Conservation (phyloP, 2,797 vertebrate genomes). For the Coregonus suidteri region DNA sequence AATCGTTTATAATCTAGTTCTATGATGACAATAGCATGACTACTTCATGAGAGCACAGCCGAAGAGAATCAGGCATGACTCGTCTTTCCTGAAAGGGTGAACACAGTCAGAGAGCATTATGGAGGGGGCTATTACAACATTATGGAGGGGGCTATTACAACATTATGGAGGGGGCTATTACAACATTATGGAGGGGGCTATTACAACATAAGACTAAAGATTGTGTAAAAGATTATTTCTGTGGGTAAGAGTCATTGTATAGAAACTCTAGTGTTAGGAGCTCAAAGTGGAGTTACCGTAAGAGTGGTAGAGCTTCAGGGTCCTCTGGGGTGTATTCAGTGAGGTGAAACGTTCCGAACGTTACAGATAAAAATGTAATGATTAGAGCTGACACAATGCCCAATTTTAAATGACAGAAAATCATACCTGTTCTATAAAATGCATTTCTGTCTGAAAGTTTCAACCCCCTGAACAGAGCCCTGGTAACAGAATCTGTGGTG, state of each 20-base stretch:
- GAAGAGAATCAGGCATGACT: not conserved
- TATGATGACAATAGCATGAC: not conserved
- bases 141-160: too few species aligned
- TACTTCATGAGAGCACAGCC: not conserved
- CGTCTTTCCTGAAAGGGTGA: not conserved
- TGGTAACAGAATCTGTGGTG: slow-evolving; percentile 74
- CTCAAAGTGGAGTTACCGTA: not conserved
- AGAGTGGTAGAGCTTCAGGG: not conserved
- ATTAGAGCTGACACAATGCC: too few species aligned
- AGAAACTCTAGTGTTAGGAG: not conserved
- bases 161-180: not conserved
- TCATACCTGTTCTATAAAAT: not conserved
- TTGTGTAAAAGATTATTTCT: not conserved
- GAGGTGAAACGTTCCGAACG: not conserved
- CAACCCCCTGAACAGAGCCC: slow-evolving; percentile 35
- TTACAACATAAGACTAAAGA: not conserved
- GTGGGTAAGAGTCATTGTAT: not conserved
- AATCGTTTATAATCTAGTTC: not conserved
- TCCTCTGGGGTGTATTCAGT: not conserved
- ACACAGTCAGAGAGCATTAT: not conserved
- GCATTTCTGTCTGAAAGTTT: not conserved
- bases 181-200: too few species aligned
- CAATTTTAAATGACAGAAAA: not conserved
- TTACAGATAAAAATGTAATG: not conserved
- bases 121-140: not conserved